Base-by-base conservation (phyloP, 2,113 vertebrate species). In the Perca fluviatilis region DNA sequence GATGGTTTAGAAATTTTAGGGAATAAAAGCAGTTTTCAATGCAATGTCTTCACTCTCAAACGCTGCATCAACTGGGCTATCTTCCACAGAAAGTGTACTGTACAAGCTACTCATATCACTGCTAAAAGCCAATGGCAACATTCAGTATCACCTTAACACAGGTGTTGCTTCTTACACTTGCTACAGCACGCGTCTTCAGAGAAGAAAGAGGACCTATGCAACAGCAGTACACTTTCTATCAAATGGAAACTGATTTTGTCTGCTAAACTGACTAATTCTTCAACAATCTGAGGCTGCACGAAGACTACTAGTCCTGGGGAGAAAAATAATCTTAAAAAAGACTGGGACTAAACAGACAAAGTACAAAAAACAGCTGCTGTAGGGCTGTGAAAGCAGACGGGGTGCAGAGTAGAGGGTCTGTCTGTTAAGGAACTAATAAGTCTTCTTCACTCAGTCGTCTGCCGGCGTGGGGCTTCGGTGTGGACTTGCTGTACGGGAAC, bases 401-500 rank as follows among this genome's bases (percentile, higher is more conserved):
- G 56, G 21, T 72, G 77, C 65, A 73, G 82, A 77, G 74, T 19
- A 67, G 58, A 69, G 73, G 74, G 77, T 65, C 74, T 77, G 77
- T 81, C 61, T 78, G 81, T 74, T 81, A 84, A 54, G 51, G 79
- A 64, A 6, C 3, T 74, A 80, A 27, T 74, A 68, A 73, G 51
- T 70, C 76, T 85, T 91, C 72, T 70, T 89, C 83, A 67, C 36
- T 95, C 92, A 94, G 88, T 93, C 91, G 6, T 89, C 92, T 25
- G 88, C 92, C 25, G 94, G 93, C 2, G 92, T 93, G 10, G 93
- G 80, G 77, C 94, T 95, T 83, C 92, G 92, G 90, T 92, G 83
- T 64, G 87, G 93, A 87, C 86, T 95, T 88, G 91, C 89, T 49
- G 95, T 95, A 74, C 95, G 93, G 92, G 95, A 96, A 87, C 94